Percentiles rank a stretch among this genome's conserved stretches.
These are phyloP conservation scores for Thaumatotibia leucotreta DNA, from an alignment of 1,140 invertebrate species.

Conservation along the genomic window DNA sequence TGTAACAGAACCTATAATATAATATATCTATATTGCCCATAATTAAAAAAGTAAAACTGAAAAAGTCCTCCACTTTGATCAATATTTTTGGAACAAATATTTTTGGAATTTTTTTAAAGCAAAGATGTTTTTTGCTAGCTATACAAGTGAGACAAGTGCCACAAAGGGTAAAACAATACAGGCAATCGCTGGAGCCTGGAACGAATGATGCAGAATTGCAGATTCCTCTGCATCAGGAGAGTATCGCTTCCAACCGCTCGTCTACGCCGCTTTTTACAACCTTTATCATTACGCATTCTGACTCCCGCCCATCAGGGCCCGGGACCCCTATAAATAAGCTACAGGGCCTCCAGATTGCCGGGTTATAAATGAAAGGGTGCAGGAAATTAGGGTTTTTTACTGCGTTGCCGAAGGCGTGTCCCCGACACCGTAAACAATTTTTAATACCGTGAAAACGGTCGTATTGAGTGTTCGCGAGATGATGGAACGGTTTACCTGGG, in stretches of 20 bases:
- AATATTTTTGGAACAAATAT: too few species aligned
- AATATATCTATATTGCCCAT: too few species aligned
- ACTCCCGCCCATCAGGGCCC: constrained; percentile 63
- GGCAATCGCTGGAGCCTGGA: too few species aligned
- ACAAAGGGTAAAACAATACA: too few species aligned
- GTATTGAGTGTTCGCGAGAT: constrained; percentile 37
- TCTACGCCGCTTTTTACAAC: constrained; percentile 46
- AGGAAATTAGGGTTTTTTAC: constrained; percentile 74
- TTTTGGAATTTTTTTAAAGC: too few species aligned
- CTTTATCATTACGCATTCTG: constrained; percentile 73
- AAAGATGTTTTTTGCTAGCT: too few species aligned
- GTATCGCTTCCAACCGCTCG: constrained; percentile 26
- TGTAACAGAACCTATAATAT: too few species aligned
- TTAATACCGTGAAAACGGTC: constrained; percentile 58
- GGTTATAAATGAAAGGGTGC: constrained; percentile 73
- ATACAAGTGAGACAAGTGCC: too few species aligned
- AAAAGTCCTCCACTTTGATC: too few species aligned
- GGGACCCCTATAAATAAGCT: constrained; percentile 71
- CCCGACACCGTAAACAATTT: constrained; percentile 62
- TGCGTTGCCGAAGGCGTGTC: constrained; percentile 47
- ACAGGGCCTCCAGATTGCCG: constrained; percentile 67
- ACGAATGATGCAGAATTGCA: too few species aligned
- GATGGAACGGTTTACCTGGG: constrained; percentile 47
- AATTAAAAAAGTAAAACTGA: too few species aligned
- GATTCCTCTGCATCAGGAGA: not conserved